Percentiles rank a stretch among this genome's conserved stretches.
phyloP scores from a whole-genome alignment of 2,888 invertebrate genomes.

The Embidobia sp. region DNA sequence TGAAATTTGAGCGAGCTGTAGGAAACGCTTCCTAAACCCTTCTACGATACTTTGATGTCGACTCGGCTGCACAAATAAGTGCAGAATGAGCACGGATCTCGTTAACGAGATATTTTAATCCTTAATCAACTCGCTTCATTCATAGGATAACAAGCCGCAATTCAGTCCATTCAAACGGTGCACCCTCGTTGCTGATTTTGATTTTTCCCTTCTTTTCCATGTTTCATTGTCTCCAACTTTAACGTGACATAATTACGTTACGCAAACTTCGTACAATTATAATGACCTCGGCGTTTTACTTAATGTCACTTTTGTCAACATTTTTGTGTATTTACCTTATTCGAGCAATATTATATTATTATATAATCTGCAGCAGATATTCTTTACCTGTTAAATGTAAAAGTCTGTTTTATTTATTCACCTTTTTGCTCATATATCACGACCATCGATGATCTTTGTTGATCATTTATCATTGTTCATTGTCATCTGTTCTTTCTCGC shows the following conservation, averaged over 20 bases:
- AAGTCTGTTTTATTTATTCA: too few relatives aligned
- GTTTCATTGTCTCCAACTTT: conserved; percentile 46
- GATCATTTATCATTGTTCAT: too few relatives aligned
- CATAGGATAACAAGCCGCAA: conserved; percentile 53
- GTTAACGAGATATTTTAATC: conserved; percentile 66
- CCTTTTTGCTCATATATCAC: too few relatives aligned
- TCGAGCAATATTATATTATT: too few relatives aligned
- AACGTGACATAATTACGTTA: conserved; percentile 52
- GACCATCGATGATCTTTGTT: too few relatives aligned
- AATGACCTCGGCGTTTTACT: conserved; percentile 21
- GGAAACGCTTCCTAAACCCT: conserved; percentile 16
- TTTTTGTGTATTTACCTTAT: conserved; percentile 15
- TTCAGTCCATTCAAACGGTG: conserved; percentile 39
- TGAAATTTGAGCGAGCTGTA: conserved; percentile 43
- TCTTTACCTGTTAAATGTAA: too few relatives aligned
- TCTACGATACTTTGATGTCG: conserved; percentile 49
- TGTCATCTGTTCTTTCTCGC: too few relatives aligned
- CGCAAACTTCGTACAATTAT: conserved; percentile 36
- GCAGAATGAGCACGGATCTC: conserved; percentile 50
- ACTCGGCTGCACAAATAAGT: conserved; percentile 47
- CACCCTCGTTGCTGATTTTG: conserved; percentile 34
- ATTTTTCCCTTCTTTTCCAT: conserved; percentile 39
- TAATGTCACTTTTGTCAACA: conserved; percentile 11
- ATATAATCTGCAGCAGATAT: too few relatives aligned
- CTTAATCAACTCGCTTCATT: conserved; percentile 60